Conservation (phyloP, 2,888 invertebrate genomes). For the Dryomyza anilis region DNA sequence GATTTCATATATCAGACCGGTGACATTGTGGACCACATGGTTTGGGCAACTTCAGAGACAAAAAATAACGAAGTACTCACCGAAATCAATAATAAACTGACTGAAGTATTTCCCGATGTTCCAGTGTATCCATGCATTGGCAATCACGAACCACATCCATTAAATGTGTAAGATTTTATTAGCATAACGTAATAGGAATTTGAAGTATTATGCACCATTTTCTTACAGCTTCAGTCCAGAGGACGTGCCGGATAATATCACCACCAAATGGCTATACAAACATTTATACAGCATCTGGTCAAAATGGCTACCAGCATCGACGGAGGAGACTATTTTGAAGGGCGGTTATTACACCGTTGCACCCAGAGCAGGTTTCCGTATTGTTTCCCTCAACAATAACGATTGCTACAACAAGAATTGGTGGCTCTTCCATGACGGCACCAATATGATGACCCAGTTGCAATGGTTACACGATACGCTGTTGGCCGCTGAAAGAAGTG, state of each 20-base stretch:
- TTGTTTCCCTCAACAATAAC: conserved; percentile 82
- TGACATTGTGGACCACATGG: conserved; percentile 82
- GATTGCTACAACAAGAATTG: conserved; percentile 66
- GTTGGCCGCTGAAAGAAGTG: conserved; percentile 71
- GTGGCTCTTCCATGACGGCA: conserved; percentile 75
- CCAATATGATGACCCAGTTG: conserved; percentile 76
- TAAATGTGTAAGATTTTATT: conserved; percentile 73
- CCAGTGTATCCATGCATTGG: conserved; percentile 75
- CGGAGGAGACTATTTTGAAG: conserved; percentile 66
- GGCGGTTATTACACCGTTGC: conserved; percentile 80
- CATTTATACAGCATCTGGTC: conserved; percentile 74
- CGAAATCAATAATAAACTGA: conserved; percentile 64
- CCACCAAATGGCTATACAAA: conserved; percentile 78
- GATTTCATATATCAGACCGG: conserved; percentile 83
- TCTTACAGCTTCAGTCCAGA: conserved; percentile 45
- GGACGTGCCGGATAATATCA: conserved; percentile 56
- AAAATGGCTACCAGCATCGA: conserved; percentile 69
- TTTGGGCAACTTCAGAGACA: conserved; percentile 80
- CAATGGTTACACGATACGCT: conserved; percentile 81
- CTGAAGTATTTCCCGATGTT: conserved; percentile 66
- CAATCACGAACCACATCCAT: conserved; percentile 85
- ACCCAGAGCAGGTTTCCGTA: conserved; percentile 71
- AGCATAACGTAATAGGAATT: not conserved
- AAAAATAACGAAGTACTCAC: conserved; percentile 68
- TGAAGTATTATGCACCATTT: not conserved